These are phyloP conservation scores for Lagodon rhomboides DNA, from an alignment of 2,797 vertebrate genomes.

Conservation along the genomic window DNA sequence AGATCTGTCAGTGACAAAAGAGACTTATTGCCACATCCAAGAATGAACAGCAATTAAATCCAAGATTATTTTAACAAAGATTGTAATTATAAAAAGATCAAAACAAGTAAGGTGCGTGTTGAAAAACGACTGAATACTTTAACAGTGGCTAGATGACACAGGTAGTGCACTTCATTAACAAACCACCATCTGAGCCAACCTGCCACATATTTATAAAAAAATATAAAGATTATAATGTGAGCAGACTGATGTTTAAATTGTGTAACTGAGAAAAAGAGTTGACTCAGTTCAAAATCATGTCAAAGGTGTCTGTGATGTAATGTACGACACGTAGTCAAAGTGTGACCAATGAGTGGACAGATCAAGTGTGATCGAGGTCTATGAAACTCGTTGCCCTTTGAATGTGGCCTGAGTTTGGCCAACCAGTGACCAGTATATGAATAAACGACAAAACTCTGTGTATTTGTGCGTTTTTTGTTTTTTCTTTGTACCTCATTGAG, in stretches of 20 bases:
- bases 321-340: not conserved
- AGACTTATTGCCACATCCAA: not conserved
- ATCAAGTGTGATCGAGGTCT: not conserved
- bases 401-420: not conserved
- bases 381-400: not conserved
- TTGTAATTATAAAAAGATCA: not conserved
- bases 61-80: too few species aligned
- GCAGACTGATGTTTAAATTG: not conserved
- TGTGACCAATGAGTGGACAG: not conserved
- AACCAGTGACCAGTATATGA: not conserved
- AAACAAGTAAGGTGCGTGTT: not conserved
- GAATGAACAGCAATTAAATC: not conserved
- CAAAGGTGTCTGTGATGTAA: not conserved
- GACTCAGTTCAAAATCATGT: not conserved
- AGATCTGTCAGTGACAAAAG: not conserved
- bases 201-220: not conserved
- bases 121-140: not conserved
- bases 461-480: not conserved
- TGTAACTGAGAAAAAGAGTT: not conserved
- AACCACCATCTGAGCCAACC: not conserved
- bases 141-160: not conserved
- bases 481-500: constrained; percentile 93
- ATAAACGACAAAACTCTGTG: not conserved
- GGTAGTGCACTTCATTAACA: not conserved
- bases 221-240: not conserved